Evolutionary conservation across 2,113 vertebrate species (phyloP).

Genomic region (Stigmatopora nigra): DNA sequence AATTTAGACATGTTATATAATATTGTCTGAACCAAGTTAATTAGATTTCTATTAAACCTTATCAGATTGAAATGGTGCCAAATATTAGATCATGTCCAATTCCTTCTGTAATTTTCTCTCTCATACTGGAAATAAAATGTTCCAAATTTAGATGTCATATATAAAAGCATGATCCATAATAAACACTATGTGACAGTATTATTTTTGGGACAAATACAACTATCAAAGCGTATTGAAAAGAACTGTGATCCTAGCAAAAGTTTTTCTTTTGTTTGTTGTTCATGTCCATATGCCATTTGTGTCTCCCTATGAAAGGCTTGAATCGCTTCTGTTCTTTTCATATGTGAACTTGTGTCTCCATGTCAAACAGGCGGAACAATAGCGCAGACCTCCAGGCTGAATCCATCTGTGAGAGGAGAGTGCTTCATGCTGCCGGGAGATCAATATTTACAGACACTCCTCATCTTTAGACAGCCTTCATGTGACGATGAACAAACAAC

Average conservation of each 20-base stretch:
- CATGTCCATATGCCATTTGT: background rate
- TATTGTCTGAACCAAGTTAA: no score
- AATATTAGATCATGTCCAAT: no score
- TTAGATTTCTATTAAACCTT: no score
- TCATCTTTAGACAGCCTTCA: constrained; percentile 59
- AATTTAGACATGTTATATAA: no score
- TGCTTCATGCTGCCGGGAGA: constrained; percentile 46
- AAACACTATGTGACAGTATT: background rate
- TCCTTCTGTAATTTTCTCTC: no score
- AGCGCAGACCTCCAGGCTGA: constrained; percentile 36
- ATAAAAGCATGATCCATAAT: background rate
- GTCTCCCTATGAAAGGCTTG: constrained; percentile 18
- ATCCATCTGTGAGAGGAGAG: constrained; percentile 38
- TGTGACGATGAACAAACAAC: constrained; percentile 55
- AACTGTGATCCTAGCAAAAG: background rate
- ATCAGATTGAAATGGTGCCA: no score
- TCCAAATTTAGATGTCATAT: background rate
- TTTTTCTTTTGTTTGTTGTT: background rate
- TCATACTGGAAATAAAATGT: no score
- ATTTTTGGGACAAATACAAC: background rate
- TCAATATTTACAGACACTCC: constrained; percentile 69
- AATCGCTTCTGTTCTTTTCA: constrained; percentile 12
- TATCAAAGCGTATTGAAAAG: background rate
- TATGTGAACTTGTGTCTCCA: constrained; percentile 42
- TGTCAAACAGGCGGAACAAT: constrained; percentile 45